A percentile compares a stretch with the other conserved stretches of the same genome.
Conservation (phyloP, 2,797 vertebrate species). For the Prunella strophiata region DNA sequence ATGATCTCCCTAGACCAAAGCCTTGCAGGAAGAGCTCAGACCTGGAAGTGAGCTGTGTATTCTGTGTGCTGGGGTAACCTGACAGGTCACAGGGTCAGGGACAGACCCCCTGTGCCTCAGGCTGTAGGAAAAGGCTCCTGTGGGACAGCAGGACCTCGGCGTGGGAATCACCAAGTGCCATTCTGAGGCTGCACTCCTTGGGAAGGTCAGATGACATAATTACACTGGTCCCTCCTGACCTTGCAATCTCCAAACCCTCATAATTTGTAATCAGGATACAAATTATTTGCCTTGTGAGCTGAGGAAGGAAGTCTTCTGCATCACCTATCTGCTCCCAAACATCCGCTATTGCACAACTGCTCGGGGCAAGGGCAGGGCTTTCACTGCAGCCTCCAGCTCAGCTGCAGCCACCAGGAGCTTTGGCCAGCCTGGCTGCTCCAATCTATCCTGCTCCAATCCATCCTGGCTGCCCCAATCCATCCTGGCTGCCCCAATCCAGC, state of each 20-base stretch:
- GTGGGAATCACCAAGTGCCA: background rate
- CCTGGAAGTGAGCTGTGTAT: background rate
- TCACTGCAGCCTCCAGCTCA: background rate
- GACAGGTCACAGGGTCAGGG: accelerated
- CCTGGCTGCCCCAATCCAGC: accelerated
- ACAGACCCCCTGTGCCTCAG: background rate
- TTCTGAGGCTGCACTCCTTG: background rate
- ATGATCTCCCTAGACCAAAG: background rate
- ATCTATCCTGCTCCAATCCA: accelerated
- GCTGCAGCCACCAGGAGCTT: background rate
- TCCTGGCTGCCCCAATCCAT: background rate
- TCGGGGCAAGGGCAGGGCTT: background rate
- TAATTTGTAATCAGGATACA: conserved; percentile 66
- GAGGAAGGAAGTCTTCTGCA: conserved; percentile 68
- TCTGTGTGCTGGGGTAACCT: background rate
- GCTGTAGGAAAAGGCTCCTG: background rate
- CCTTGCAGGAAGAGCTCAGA: background rate
- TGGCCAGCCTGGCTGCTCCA: background rate
- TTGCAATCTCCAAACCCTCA: conserved; percentile 43
- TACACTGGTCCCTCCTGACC: conserved; percentile 4
- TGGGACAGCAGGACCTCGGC: background rate
- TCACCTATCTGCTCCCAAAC: conserved; percentile 63
- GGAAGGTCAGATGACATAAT: conserved; percentile 23
- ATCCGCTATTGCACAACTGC: conserved; percentile 29
- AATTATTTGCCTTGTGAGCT: conserved; percentile 55